These are phyloP conservation scores for Papilio glaucus DNA, from an alignment of 1,140 invertebrate species.

Conservation along the genomic window DNA sequence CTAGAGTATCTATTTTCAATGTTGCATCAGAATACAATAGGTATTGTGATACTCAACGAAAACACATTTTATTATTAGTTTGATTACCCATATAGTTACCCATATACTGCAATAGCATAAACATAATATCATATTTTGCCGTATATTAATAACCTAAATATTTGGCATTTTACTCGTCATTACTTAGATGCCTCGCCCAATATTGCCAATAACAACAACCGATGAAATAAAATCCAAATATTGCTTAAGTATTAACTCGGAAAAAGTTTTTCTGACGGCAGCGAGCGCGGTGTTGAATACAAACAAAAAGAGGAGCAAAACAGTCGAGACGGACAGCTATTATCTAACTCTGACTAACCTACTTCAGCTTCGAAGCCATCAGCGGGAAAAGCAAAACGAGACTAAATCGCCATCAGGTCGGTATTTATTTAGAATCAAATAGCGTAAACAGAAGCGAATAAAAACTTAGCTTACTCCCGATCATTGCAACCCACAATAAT, in stretches of 20 bases:
- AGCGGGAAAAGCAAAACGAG: slow-evolving; percentile 52
- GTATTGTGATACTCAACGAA: too few relatives aligned
- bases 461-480: slow-evolving; percentile 1
- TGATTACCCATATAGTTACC: too few relatives aligned
- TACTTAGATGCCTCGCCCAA: not conserved
- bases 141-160: not conserved
- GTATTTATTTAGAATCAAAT: slow-evolving; percentile 40
- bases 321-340: slow-evolving; percentile 57
- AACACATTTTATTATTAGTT: too few relatives aligned
- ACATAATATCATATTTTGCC: not conserved
- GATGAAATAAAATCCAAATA: slow-evolving; percentile 49
- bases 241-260: slow-evolving; percentile 56
- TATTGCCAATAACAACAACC: slow-evolving; percentile 37
- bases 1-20: too few relatives aligned
- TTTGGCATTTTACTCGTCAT: not conserved
- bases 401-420: slow-evolving; percentile 54
- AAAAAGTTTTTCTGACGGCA: slow-evolving; percentile 59
- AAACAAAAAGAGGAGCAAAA: slow-evolving; percentile 63
- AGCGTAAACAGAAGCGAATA: slow-evolving; percentile 19
- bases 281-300: slow-evolving; percentile 52
- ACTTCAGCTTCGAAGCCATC: slow-evolving; percentile 51
- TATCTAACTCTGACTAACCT: slow-evolving; percentile 70
- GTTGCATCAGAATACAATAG: too few relatives aligned
- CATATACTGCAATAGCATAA: too few relatives aligned
- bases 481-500: not conserved